Evolutionary conservation across 2,888 invertebrate species (phyloP).

Genomic region (Nomada ferruginata): DNA sequence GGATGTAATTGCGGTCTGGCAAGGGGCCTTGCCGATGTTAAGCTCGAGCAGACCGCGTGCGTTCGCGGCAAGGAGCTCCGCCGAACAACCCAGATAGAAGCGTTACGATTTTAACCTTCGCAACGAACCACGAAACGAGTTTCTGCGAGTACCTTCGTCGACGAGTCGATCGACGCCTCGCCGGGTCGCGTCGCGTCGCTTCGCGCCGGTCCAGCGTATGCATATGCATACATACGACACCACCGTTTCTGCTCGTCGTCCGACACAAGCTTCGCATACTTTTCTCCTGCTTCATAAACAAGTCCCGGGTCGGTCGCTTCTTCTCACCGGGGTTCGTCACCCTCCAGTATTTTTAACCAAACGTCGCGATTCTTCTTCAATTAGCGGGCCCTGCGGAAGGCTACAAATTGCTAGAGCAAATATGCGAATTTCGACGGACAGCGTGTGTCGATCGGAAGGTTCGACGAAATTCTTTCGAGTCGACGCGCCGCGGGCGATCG

Average conservation of each 20-base stretch:
- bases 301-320: neutral
- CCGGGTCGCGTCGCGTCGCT: neutral
- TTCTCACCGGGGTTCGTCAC: constrained; percentile 8
- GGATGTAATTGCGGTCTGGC: constrained; percentile 79
- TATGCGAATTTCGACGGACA: neutral
- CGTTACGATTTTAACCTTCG: constrained; percentile 78
- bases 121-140: constrained; percentile 72
- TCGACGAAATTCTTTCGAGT: constrained; percentile 15
- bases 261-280: neutral
- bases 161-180: constrained; percentile 14
- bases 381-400: constrained; percentile 13
- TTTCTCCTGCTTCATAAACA: no score
- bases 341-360: constrained; percentile 42
- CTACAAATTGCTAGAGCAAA: constrained; percentile 38
- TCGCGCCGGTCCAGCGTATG: no score
- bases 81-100: constrained; percentile 56
- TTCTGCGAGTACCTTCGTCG: constrained; percentile 54
- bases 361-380: constrained; percentile 12
- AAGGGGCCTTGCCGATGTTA: constrained; percentile 75
- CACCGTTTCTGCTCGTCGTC: neutral
- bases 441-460: constrained; percentile 18
- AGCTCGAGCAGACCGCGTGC: constrained; percentile 65
- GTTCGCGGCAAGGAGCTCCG: constrained; percentile 20
- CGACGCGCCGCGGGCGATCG: constrained; percentile 6
- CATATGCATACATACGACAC: neutral